phyloP scores from a whole-genome alignment of 92 coral and sea anemone genomes.

The Anthopleura xanthogrammica region DNA sequence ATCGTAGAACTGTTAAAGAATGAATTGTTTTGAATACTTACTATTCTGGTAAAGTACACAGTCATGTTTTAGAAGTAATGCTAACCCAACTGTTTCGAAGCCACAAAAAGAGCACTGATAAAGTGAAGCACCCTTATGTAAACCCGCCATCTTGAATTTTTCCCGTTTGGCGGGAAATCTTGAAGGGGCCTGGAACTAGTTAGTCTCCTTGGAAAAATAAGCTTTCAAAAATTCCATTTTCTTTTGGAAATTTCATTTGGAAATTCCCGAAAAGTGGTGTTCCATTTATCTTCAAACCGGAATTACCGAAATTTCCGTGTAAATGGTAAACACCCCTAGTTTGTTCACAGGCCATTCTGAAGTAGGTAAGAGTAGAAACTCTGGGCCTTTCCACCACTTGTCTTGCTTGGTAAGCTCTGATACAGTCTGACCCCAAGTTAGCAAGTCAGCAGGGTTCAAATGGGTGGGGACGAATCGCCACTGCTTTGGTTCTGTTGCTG shows the following conservation, averaged over 20 bases:
- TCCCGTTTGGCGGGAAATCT: not conserved
- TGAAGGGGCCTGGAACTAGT: conserved; percentile 8
- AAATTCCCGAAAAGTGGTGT: too few species aligned
- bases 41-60: too few species aligned
- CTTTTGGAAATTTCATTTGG: not conserved
- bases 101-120: conserved; percentile 5
- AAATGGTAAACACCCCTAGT: not conserved
- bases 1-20: too few species aligned
- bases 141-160: not conserved
- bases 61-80: too few species aligned
- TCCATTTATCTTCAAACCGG: too few species aligned
- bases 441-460: conserved; percentile 30
- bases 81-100: too few species aligned
- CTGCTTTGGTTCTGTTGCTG: conserved; percentile 37
- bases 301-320: too few species aligned
- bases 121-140: not conserved
- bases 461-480: conserved; percentile 33
- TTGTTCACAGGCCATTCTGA: conserved; percentile 6
- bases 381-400: conserved; percentile 4
- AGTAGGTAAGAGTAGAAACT: not conserved
- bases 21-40: too few species aligned
- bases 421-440: conserved; percentile 14
- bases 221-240: conserved; percentile 4
- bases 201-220: not conserved
- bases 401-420: not conserved